Evolutionary conservation across 23 tunicate species (phyloP), one percentile per base, ranked within the genome.

Genomic region (Clavelina lepadiformis): DNA sequence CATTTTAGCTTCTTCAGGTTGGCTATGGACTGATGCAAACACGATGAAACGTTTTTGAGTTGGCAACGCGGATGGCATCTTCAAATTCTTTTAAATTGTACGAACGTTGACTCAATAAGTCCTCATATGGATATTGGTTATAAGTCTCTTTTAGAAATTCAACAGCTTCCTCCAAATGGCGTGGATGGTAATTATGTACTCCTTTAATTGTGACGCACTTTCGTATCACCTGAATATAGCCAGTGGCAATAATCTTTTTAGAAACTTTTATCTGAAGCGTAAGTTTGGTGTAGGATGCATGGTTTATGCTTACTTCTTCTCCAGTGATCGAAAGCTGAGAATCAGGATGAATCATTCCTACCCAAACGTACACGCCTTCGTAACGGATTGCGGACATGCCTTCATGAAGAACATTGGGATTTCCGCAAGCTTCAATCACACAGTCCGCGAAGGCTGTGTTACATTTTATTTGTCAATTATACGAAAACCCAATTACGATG

Each of bases 131-230:
- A 29, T 46, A 67, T 3, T 6, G 5, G 3, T 67, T 35, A 46
- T 25, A 22, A 5, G 73, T 67, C 3, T 49, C 28, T 3, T 25
- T 11, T 27, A 67, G 26, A 49, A 67, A 67, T 46, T 67, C 60
- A 20, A 67, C 36, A 3, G 73, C 73, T 23, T 45, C 65, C 7
- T 67, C 60, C 2, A 67, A 33, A 28, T 67, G 73, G 22, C 29
- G 27, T 15, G 73, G 73, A 15, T 36, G 29, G 61, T 67, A 67
- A n/a, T 47, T 47, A 25, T 67, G 60, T 15, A 67, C 61, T 24
- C 73, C 73, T 46, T 21, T 67, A 3, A 67, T 25, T 23, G 73
- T 67, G 3, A 67, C n/a, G 33, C 73, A 45, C 28, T 67, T 67
- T 5, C 31, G 29, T 3, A 67, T 67, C 2, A 67, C 29, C 73